phyloP scores from a whole-genome alignment of 2,797 vertebrate genomes.

The Anguilla anguilla region DNA sequence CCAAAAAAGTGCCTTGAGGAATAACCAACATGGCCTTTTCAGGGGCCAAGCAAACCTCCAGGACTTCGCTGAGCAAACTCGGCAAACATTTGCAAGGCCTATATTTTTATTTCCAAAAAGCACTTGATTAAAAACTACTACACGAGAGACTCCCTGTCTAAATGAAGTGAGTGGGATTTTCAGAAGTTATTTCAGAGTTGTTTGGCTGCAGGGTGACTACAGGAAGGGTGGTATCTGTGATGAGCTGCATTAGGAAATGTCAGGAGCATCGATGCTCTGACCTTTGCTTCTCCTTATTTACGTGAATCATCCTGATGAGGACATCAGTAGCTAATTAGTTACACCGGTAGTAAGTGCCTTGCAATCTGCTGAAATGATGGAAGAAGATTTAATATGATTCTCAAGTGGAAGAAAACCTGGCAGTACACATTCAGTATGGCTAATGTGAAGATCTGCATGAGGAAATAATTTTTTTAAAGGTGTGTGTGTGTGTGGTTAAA shows the following conservation, averaged over 20 bases:
- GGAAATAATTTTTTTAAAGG: no score
- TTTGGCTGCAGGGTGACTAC: background rate
- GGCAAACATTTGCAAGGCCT: background rate
- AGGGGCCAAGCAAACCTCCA: background rate
- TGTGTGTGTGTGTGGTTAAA: no score
- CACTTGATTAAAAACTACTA: background rate
- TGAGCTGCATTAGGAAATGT: no score
- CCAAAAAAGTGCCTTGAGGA: no score
- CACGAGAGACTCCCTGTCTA: background rate
- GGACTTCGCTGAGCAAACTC: background rate
- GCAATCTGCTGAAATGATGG: background rate
- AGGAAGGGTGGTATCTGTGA: background rate
- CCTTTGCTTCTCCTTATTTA: background rate
- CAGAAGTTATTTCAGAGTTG: background rate
- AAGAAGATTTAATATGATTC: background rate
- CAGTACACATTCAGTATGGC: background rate
- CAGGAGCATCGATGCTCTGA: background rate
- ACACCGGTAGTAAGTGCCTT: background rate
- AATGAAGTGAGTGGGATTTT: background rate
- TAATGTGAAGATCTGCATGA: no score
- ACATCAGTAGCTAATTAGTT: background rate
- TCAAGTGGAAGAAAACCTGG: background rate
- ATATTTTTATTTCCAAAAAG: conserved; percentile 4
- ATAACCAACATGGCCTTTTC: background rate
- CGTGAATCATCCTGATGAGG: background rate